Conservation (phyloP, 1,140 invertebrate genomes). For the Magallana ariakensis region DNA sequence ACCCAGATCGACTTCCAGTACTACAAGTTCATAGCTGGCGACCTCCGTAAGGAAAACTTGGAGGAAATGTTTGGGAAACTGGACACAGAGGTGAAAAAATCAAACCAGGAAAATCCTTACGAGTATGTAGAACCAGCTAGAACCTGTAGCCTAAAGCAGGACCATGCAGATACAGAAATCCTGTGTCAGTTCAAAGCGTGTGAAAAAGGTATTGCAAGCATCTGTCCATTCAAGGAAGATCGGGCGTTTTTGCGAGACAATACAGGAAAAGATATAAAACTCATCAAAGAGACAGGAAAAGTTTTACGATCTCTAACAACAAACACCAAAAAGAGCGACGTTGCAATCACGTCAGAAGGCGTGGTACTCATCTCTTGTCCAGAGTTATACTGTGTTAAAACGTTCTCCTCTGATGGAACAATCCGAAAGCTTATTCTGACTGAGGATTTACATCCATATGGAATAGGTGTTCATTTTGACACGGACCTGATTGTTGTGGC, state of each 20-base stretch:
- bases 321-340: slow-evolving; percentile 10
- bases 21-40: background rate
- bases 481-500: background rate
- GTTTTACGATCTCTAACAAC: background rate
- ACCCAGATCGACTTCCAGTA: background rate
- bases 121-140: background rate
- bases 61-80: background rate
- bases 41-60: background rate
- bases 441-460: background rate
- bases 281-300: background rate
- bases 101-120: slow-evolving; percentile 1
- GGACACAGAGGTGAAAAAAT: background rate
- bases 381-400: slow-evolving; percentile 7
- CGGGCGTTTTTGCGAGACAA: background rate
- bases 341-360: background rate
- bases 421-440: slow-evolving; percentile 11
- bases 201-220: slow-evolving; percentile 3
- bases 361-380: background rate
- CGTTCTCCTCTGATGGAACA: slow-evolving; percentile 10
- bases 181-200: background rate
- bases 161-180: background rate
- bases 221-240: slow-evolving; percentile 15
- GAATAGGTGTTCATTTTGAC: background rate
- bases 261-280: background rate
- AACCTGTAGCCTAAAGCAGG: background rate